Evolutionary conservation across 2,888 invertebrate genomes (phyloP).

Genomic region (Hermaeophaga mercurialis): DNA sequence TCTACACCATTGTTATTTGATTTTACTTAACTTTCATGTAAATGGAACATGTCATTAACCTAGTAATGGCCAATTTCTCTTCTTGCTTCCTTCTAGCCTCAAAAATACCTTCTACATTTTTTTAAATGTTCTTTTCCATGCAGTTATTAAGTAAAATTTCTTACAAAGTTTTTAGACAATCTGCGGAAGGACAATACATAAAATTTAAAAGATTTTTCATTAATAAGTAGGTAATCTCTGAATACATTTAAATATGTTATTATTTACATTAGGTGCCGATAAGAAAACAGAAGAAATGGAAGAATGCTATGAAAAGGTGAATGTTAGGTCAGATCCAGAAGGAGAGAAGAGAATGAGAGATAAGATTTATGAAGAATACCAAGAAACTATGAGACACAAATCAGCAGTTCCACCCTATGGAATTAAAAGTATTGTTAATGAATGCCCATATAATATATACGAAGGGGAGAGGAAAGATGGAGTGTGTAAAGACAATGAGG

Average conservation of each 20-base stretch:
- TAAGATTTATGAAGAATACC: constrained; percentile 49
- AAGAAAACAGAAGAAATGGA: constrained; percentile 48
- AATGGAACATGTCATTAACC: too few relatives aligned
- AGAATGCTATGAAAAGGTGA: constrained; percentile 48
- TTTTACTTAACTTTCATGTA: too few relatives aligned
- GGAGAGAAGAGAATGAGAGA: constrained; percentile 42
- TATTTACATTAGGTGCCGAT: constrained; percentile 32
- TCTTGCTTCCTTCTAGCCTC: too few relatives aligned
- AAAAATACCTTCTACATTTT: too few relatives aligned
- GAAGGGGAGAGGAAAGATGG: constrained; percentile 48
- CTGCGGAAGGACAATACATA: too few relatives aligned
- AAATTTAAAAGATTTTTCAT: background rate
- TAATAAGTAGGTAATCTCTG: background rate
- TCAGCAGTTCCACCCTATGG: constrained; percentile 51
- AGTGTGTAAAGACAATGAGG: constrained; percentile 47
- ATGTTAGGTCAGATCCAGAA: constrained; percentile 42
- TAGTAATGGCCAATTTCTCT: too few relatives aligned
- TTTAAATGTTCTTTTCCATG: too few relatives aligned
- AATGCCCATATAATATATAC: constrained; percentile 49
- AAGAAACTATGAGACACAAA: constrained; percentile 48
- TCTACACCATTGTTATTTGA: too few relatives aligned
- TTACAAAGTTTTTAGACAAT: too few relatives aligned
- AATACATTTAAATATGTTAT: background rate
- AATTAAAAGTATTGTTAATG: constrained; percentile 48
- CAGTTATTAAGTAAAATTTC: too few relatives aligned